These are phyloP conservation scores for Tipula vernalis DNA, from an alignment of 2,888 invertebrate genomes.

Conservation along the genomic window DNA sequence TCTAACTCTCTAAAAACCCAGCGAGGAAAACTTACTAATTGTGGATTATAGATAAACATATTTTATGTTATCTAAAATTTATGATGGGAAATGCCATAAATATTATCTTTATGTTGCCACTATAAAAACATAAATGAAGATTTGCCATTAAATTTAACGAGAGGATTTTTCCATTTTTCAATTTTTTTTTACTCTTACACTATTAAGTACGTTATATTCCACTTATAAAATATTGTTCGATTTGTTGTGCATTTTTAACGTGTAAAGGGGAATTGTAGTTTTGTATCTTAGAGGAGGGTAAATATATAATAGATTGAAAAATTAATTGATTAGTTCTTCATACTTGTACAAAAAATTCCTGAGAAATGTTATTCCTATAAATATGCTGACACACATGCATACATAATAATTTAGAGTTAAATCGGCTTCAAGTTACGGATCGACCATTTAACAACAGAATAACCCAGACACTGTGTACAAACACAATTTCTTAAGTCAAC, in stretches of 20 bases:
- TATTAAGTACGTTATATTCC: too few relatives aligned
- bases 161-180: background rate
- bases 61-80: background rate
- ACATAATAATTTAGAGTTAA: too few relatives aligned
- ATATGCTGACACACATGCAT: too few relatives aligned
- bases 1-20: background rate
- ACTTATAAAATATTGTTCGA: background rate
- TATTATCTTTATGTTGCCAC: background rate
- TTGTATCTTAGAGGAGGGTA: background rate
- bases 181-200: background rate
- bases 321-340: background rate
- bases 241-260: background rate
- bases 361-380: too few relatives aligned
- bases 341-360: background rate
- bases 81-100: constrained; percentile 4
- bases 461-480: background rate
- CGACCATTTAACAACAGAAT: background rate
- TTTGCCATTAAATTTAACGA: background rate
- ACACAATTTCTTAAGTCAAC: background rate
- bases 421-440: too few relatives aligned
- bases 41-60: background rate
- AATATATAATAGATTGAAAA: background rate
- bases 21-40: background rate
- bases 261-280: background rate
- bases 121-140: background rate